These are phyloP conservation scores for Meriones unguiculatus DNA, from an alignment of 2,113 vertebrate species.

Conservation along the genomic window DNA sequence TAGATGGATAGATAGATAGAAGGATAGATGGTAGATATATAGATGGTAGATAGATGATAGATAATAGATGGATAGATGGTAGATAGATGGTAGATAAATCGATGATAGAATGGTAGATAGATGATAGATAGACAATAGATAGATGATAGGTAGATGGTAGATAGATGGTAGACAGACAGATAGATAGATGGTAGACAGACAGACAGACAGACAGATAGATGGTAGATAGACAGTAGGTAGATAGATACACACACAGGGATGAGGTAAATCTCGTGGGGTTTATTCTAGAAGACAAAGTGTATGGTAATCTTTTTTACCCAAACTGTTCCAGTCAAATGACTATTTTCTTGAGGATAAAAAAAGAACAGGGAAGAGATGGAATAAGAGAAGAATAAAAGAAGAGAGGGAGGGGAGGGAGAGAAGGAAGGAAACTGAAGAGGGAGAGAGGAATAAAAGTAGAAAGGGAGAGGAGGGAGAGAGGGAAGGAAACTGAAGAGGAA, in stretches of 20 bases:
- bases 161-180: too few relatives aligned
- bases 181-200: too few relatives aligned
- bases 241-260: background rate
- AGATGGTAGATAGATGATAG: background rate
- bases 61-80: background rate
- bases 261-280: background rate
- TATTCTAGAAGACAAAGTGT: background rate
- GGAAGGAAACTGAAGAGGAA: constrained; percentile 59
- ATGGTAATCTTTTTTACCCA: background rate
- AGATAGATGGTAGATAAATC: too few relatives aligned
- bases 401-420: constrained; percentile 80
- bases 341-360: background rate
- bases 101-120: too few relatives aligned
- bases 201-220: too few relatives aligned
- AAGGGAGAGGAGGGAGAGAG: too few relatives aligned
- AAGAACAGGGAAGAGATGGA: constrained; percentile 58
- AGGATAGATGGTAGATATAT: too few relatives aligned
- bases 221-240: too few relatives aligned
- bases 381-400: background rate
- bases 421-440: too few relatives aligned
- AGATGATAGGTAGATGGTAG: too few relatives aligned
- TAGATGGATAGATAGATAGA: too few relatives aligned
- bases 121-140: too few relatives aligned
- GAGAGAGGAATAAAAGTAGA: accelerated
- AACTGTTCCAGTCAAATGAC: background rate